Percentiles rank a stretch among this genome's conserved stretches.
Conservation (phyloP, 2,888 invertebrate species). For the Chesias legatella region DNA sequence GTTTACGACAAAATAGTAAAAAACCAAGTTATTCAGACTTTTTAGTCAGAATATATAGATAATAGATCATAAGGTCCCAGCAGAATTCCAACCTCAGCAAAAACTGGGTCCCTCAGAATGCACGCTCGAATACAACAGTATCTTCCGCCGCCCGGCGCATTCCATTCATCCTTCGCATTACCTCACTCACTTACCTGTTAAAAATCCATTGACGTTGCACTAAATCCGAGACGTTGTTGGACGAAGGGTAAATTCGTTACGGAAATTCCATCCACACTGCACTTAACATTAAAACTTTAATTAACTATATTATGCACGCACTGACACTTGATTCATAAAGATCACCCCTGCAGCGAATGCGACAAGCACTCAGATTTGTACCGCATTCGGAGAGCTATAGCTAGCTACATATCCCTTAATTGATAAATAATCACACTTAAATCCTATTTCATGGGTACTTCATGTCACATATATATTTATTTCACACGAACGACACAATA, state of each 20-base stretch:
- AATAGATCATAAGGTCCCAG: too few relatives aligned
- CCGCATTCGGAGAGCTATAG: slow-evolving; percentile 7
- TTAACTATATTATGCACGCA: slow-evolving; percentile 30
- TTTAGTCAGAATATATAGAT: too few relatives aligned
- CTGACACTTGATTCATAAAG: slow-evolving; percentile 40
- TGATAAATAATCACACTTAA: not conserved
- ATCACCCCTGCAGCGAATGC: slow-evolving; percentile 42
- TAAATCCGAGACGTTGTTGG: slow-evolving; percentile 15
- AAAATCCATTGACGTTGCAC: slow-evolving; percentile 53
- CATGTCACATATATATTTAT: not conserved
- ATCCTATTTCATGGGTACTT: not conserved
- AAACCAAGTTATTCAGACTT: too few relatives aligned
- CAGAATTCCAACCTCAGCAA: too few relatives aligned
- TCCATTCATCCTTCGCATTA: slow-evolving; percentile 34
- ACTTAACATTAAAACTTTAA: slow-evolving; percentile 11
- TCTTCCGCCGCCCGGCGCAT: slow-evolving; percentile 39
- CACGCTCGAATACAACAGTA: slow-evolving; percentile 33
- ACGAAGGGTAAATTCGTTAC: slow-evolving; percentile 14
- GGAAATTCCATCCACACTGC: slow-evolving; percentile 15
- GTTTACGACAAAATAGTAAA: too few relatives aligned
- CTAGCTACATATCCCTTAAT: not conserved
- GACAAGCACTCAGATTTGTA: slow-evolving; percentile 21
- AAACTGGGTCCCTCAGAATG: slow-evolving; percentile 16
- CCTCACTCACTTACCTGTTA: slow-evolving; percentile 54
- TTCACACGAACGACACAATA: not conserved